Evolutionary conservation across 2,888 invertebrate genomes (phyloP).

Genomic region (Pachliopta kotzebuea): DNA sequence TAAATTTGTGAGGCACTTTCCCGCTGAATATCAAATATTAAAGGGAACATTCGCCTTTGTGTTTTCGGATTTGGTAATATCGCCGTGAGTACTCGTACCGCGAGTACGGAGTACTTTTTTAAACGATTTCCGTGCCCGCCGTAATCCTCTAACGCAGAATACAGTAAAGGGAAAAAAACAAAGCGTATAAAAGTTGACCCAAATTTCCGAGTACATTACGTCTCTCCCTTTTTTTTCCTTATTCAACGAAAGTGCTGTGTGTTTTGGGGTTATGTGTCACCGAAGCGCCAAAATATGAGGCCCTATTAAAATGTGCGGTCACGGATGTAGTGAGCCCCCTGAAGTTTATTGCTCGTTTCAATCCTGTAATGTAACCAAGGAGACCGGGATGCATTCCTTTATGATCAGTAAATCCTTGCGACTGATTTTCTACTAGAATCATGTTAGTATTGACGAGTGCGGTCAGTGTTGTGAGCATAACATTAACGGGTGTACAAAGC

Average conservation of each 20-base stretch:
- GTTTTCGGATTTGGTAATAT: slow-evolving; percentile 8
- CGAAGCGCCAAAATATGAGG: slow-evolving; percentile 17
- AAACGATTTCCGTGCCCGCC: slow-evolving; percentile 8
- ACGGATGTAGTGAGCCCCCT: slow-evolving; percentile 8
- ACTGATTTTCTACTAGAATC: too few species aligned
- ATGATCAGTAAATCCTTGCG: background rate
- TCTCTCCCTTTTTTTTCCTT: slow-evolving; percentile 19
- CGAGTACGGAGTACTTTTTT: slow-evolving; percentile 8
- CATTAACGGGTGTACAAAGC: too few species aligned
- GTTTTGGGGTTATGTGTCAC: slow-evolving; percentile 13
- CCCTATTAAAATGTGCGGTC: slow-evolving; percentile 19
- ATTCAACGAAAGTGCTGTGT: slow-evolving; percentile 23
- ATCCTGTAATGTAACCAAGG: background rate
- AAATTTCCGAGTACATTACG: slow-evolving; percentile 23
- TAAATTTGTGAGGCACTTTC: slow-evolving; percentile 4
- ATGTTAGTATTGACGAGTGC: too few species aligned
- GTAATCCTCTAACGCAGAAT: slow-evolving; percentile 21
- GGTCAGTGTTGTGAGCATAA: too few species aligned
- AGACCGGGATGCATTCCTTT: background rate
- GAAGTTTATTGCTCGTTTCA: slow-evolving; percentile 1
- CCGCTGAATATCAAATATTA: slow-evolving; percentile 22
- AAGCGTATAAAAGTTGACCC: slow-evolving; percentile 25
- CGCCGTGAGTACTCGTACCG: background rate
- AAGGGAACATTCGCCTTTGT: slow-evolving; percentile 14
- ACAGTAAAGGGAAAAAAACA: slow-evolving; percentile 23